Conservation (phyloP, 2,888 invertebrate genomes). For the Synergus laeviventris region DNA sequence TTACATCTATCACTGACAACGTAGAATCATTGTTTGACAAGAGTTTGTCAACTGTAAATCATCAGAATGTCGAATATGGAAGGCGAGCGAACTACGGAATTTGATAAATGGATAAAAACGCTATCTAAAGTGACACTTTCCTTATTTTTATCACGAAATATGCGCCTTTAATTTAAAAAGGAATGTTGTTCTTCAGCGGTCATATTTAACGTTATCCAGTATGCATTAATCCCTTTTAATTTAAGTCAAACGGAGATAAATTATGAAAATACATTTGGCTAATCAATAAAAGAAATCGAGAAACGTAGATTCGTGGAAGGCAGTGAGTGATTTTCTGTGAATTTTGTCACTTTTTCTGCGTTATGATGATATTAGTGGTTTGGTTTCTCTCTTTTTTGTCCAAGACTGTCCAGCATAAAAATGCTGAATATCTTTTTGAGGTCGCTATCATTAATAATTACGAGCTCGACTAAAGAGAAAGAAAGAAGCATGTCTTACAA, state of each 20-base stretch:
- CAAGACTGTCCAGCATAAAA: not conserved
- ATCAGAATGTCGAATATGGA: not conserved
- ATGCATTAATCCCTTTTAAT: not conserved
- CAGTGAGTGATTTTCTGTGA: no score
- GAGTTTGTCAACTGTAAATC: not conserved
- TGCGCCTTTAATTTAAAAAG: slow-evolving; percentile 13
- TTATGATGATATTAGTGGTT: not conserved
- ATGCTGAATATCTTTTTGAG: not conserved
- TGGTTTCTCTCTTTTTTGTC: not conserved
- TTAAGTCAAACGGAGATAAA: not conserved
- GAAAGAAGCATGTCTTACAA: slow-evolving; percentile 34
- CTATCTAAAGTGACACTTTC: slow-evolving; percentile 25
- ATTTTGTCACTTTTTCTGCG: not conserved
- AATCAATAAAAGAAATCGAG: no score
- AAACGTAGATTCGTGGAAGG: no score
- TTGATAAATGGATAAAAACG: slow-evolving; percentile 18
- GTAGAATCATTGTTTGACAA: not conserved
- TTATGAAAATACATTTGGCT: not conserved
- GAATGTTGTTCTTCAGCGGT: not conserved
- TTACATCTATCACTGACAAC: not conserved
- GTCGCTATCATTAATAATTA: slow-evolving; percentile 22
- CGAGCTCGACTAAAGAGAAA: not conserved
- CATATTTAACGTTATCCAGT: not conserved
- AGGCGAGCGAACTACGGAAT: slow-evolving; percentile 10
- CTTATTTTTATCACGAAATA: slow-evolving; percentile 35